These are phyloP conservation scores for Euleptes europaea DNA, from an alignment of 2,113 vertebrate species.

Conservation along the genomic window DNA sequence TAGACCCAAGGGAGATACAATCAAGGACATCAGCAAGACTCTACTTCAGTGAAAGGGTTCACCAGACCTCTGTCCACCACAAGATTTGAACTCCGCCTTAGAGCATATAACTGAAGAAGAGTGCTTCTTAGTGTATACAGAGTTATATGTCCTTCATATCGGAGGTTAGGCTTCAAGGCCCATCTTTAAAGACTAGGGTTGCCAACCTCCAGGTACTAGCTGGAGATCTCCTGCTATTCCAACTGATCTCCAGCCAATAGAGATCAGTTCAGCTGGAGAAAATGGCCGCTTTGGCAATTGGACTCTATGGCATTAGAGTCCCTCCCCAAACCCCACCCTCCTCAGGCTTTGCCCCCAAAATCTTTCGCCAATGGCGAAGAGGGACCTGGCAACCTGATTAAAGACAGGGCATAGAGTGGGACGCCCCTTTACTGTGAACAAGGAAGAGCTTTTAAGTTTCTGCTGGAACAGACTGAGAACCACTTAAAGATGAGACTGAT, in stretches of 20 bases:
- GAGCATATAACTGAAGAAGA: background rate
- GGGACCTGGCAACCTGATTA: no score
- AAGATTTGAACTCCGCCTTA: background rate
- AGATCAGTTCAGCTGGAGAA: no score
- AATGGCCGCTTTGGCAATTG: no score
- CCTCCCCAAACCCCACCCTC: no score
- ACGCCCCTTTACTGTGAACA: background rate
- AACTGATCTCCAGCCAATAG: no score
- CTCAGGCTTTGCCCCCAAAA: no score
- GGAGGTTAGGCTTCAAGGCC: background rate
- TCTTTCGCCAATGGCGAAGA: no score
- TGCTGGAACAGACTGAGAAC: background rate
- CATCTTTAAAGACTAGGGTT: no score
- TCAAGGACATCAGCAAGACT: background rate
- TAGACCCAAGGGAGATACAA: background rate
- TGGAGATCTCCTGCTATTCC: no score
- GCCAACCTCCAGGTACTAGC: no score
- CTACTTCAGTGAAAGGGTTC: background rate
- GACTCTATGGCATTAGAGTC: no score
- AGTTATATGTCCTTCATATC: background rate
- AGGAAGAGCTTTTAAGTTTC: background rate
- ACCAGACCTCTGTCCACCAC: background rate
- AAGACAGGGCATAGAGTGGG: background rate
- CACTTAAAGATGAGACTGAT: background rate
- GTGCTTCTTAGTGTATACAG: background rate